A percentile compares a stretch with the other conserved stretches of the same genome.
Evolutionary conservation across 64 coral and sea anemone genomes (phyloP).

Genomic region (Dendrophyllia cribrosa): DNA sequence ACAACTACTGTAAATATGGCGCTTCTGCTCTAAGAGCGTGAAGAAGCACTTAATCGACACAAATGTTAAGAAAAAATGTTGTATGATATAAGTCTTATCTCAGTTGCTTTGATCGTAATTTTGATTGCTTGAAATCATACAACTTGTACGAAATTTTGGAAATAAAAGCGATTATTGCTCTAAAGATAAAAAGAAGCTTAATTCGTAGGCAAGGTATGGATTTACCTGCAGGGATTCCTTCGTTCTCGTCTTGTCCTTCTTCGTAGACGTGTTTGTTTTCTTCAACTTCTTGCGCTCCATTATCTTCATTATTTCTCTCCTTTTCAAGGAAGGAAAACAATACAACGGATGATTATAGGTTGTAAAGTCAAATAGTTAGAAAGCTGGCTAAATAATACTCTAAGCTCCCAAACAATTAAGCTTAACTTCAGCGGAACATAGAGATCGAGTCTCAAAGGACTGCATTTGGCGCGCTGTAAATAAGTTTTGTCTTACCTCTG

Average conservation of each 20-base stretch:
- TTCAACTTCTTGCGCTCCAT: not conserved
- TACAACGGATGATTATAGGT: not conserved
- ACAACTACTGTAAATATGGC: too few species aligned
- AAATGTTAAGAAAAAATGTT: too few species aligned
- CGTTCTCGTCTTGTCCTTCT: not conserved
- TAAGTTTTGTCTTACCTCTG: not conserved
- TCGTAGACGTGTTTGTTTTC: not conserved
- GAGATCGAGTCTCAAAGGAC: conserved; percentile 12
- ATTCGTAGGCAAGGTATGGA: too few species aligned
- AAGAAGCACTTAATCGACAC: too few species aligned
- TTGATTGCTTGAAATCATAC: too few species aligned
- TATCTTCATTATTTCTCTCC: not conserved
- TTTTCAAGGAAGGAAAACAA: not conserved
- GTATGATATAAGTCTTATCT: too few species aligned
- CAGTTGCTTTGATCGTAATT: too few species aligned
- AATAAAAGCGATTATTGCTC: too few species aligned
- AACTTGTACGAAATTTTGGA: too few species aligned
- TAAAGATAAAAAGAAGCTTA: too few species aligned
- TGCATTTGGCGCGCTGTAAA: not conserved
- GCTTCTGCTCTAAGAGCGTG: too few species aligned
- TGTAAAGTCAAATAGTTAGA: not conserved
- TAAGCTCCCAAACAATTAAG: conserved; percentile 10
- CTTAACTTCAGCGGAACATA: not conserved
- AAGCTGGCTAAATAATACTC: not conserved
- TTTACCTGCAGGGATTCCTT: not conserved